Conservation (phyloP, 2,113 vertebrate species). For the Zeus faber region DNA sequence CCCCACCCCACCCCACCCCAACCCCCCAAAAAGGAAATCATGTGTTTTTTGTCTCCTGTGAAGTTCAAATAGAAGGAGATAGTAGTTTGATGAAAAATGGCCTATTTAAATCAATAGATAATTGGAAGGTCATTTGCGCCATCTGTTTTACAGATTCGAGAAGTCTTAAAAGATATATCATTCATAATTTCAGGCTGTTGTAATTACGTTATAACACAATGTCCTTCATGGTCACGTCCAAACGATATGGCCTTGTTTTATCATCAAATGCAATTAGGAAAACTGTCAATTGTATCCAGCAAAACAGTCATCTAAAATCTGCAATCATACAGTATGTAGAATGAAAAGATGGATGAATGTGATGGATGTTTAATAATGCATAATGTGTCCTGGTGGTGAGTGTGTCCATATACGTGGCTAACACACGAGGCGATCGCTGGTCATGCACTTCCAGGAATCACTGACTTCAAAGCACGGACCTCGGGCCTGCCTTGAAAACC, state of each 20-base stretch:
- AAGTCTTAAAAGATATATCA: too few relatives aligned
- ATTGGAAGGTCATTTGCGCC: too few relatives aligned
- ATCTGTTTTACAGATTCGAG: conserved; percentile 2
- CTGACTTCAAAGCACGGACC: conserved; percentile 23
- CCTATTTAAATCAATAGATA: not conserved
- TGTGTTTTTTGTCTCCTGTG: not conserved
- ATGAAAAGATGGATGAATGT: not conserved
- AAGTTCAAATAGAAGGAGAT: not conserved
- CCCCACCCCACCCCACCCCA: not conserved
- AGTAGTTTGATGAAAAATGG: not conserved
- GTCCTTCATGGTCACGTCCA: not conserved
- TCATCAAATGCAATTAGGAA: conserved; percentile 8
- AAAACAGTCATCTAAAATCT: not conserved
- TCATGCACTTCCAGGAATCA: conserved; percentile 12
- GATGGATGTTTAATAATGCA: too few relatives aligned
- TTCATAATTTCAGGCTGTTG: too few relatives aligned
- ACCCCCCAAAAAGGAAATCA: not conserved
- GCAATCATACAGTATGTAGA: not conserved
- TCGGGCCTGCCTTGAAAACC: conserved; percentile 4
- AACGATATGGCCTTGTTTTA: not conserved
- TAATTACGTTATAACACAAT: not conserved
- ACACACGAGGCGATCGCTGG: conserved; percentile 16
- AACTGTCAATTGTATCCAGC: not conserved
- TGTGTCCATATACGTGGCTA: conserved; percentile 9
- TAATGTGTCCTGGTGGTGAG: conserved; percentile 5